phyloP scores from a whole-genome alignment of 2,113 vertebrate genomes.

The Athene noctua region DNA sequence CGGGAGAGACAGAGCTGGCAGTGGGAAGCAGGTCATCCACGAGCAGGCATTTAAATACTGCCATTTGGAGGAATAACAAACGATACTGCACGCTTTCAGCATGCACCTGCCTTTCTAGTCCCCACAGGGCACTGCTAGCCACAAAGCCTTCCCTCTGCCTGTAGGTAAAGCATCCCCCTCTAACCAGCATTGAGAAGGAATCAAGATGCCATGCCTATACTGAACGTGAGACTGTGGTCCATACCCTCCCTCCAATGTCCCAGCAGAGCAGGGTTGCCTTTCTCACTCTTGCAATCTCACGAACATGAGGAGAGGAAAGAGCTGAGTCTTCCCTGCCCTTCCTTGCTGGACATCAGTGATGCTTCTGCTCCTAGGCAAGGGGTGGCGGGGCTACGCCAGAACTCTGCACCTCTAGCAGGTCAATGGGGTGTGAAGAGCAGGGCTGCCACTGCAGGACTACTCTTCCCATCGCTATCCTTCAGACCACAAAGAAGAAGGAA shows the following conservation, averaged over 20 bases:
- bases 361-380: not conserved
- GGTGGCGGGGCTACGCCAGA: fast-evolving
- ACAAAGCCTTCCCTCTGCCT: not conserved
- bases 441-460: not conserved
- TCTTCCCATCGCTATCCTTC: not conserved
- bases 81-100: fast-evolving
- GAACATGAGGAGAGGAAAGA: not conserved
- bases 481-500: not conserved
- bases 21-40: not conserved
- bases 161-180: not conserved
- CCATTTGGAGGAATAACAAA: fast-evolving
- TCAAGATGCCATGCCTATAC: not conserved
- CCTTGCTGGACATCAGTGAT: not conserved
- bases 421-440: not conserved
- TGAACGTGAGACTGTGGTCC: not conserved
- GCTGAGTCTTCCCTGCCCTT: not conserved
- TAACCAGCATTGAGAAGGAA: not conserved
- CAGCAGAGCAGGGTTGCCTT: not conserved
- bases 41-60: not conserved
- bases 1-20: fast-evolving
- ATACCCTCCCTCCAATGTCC: not conserved
- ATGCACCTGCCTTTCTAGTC: not conserved
- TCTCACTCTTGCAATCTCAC: not conserved
- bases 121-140: not conserved
- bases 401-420: not conserved